A percentile compares a stretch with the other conserved stretches of the same genome.
phyloP scores from a whole-genome alignment of 2,113 vertebrate species.

The Guaruba guarouba region DNA sequence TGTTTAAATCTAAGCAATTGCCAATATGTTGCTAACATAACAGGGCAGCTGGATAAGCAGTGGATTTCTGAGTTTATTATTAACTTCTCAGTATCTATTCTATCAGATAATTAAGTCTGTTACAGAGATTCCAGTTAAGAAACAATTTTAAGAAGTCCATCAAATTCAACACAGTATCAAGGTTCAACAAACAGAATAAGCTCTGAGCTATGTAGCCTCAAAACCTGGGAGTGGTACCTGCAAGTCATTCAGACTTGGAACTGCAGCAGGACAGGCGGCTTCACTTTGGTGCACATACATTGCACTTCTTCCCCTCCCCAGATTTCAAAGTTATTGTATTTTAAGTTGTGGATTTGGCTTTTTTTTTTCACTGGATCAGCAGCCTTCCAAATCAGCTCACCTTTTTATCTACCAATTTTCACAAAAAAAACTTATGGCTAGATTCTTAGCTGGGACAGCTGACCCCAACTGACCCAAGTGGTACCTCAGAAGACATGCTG shows the following conservation, averaged over 20 bases:
- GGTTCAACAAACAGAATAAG: not conserved
- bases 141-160: not conserved
- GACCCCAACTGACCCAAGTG: not conserved
- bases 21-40: not conserved
- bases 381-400: not conserved
- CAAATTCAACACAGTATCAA: not conserved
- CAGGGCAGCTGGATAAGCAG: not conserved
- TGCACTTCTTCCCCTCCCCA: not conserved
- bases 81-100: not conserved
- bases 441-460: not conserved
- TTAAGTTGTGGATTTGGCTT: not conserved
- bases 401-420: not conserved
- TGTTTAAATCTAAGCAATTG: not conserved
- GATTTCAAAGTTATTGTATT: not conserved
- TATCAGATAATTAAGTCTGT: not conserved
- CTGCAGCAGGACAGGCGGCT: not conserved
- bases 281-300: not conserved
- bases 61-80: slow-evolving; percentile 23
- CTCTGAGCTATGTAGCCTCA: not conserved
- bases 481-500: not conserved
- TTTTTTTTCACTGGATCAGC: not conserved
- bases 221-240: not conserved
- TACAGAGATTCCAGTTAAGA: not conserved
- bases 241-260: not conserved
- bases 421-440: not conserved